phyloP scores from a whole-genome alignment of 2,797 vertebrate species.

The Manis crassicaudata region DNA sequence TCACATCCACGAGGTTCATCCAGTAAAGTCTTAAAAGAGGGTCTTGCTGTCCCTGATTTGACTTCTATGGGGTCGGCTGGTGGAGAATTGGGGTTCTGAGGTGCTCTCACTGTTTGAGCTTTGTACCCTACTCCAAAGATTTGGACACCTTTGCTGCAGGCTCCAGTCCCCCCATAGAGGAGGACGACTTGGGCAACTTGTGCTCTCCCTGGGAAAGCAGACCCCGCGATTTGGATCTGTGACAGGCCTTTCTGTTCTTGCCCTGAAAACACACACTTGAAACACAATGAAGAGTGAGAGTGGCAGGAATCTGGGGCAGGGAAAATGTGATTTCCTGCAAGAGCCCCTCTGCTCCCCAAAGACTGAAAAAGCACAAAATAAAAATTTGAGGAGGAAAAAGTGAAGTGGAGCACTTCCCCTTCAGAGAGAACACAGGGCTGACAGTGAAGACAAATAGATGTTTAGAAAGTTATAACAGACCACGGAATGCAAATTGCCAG shows the following conservation, averaged over 20 bases:
- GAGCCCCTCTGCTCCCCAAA: conserved; percentile 36
- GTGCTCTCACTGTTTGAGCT: neutral
- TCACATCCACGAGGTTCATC: neutral
- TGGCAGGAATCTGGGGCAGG: conserved; percentile 62
- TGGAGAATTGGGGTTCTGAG: neutral
- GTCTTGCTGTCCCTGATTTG: neutral
- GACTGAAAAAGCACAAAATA: conserved; percentile 74
- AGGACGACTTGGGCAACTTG: neutral
- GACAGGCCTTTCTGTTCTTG: conserved; percentile 71
- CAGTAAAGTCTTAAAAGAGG: neutral
- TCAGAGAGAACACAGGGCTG: conserved; percentile 73
- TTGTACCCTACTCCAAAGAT: neutral
- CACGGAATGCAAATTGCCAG: conserved; percentile 75
- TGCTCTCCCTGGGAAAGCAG: conserved; percentile 62
- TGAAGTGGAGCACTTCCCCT: conserved; percentile 71
- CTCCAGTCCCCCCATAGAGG: neutral
- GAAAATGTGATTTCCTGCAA: conserved; percentile 64
- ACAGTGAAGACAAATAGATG: conserved; percentile 76
- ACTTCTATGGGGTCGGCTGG: neutral
- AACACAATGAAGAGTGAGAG: conserved; percentile 59
- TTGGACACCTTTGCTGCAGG: neutral
- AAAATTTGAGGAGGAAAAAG: conserved; percentile 63
- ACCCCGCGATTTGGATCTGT: conserved; percentile 32
- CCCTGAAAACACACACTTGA: conserved; percentile 76
- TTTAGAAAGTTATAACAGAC: conserved; percentile 78